Conservation (phyloP, 2,113 vertebrate genomes). For the Lagopus muta region DNA sequence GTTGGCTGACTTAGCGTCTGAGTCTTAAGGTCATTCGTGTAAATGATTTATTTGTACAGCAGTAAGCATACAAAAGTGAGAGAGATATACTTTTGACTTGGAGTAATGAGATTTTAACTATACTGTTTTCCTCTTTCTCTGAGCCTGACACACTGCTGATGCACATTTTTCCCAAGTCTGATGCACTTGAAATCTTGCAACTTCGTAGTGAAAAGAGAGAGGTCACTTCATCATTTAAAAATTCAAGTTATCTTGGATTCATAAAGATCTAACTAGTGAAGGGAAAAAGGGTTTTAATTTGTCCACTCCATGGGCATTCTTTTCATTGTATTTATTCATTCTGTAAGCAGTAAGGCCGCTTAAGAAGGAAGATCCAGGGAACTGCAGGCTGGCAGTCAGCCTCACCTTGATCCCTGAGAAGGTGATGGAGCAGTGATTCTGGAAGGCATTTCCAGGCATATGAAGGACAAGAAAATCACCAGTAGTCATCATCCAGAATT, state of each 20-base stretch:
- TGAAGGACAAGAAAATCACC: neutral
- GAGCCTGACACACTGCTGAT: neutral
- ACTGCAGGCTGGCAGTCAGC: accelerated
- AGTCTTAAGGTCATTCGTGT: neutral
- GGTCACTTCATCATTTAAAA: neutral
- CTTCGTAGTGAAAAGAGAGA: neutral
- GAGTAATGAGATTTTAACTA: neutral
- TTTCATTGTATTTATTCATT: neutral
- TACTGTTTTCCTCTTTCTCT: neutral
- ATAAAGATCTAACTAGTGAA: neutral
- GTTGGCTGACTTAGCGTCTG: neutral
- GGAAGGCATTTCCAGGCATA: neutral
- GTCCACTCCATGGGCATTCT: neutral
- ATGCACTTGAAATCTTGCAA: neutral
- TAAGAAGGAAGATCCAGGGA: neutral
- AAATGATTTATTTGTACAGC: neutral
- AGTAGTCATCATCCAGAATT: neutral
- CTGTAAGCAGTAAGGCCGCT: neutral
- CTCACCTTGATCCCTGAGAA: neutral
- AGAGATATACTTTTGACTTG: neutral
- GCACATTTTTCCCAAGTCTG: neutral
- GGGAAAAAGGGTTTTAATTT: neutral
- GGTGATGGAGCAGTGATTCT: neutral
- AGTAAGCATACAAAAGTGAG: neutral
- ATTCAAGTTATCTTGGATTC: neutral